Conservation (phyloP, 2,797 vertebrate genomes). For the Enteromius argenteus region DNA sequence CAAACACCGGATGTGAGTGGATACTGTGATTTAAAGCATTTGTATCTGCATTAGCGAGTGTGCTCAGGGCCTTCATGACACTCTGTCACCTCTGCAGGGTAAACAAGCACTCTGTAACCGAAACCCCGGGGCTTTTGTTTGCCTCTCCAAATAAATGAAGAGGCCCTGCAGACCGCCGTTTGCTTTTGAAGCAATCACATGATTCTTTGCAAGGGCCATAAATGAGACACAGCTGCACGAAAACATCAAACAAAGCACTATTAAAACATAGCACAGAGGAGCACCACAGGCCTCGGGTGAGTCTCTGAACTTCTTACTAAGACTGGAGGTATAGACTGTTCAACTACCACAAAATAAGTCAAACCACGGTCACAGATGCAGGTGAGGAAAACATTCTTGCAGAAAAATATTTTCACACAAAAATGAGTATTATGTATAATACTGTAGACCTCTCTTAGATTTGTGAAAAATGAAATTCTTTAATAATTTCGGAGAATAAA, state of each 20-base stretch:
- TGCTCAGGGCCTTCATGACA: slow-evolving; percentile 42
- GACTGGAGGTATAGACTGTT: not conserved
- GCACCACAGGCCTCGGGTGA: not conserved
- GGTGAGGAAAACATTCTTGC: not conserved
- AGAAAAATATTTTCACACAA: not conserved
- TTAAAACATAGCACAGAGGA: slow-evolving; percentile 21
- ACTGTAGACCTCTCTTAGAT: not conserved
- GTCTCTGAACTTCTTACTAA: not conserved
- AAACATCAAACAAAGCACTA: slow-evolving; percentile 43
- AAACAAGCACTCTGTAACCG: slow-evolving; percentile 32
- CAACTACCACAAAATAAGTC: not conserved
- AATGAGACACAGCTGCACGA: slow-evolving; percentile 45
- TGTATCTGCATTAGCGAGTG: slow-evolving; percentile 40
- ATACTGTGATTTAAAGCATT: slow-evolving; percentile 37
- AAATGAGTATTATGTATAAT: not conserved
- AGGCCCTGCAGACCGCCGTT: slow-evolving; percentile 32
- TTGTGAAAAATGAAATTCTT: not conserved
- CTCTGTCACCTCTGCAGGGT: slow-evolving; percentile 48
- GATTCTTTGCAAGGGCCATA: slow-evolving; percentile 11
- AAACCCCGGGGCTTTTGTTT: slow-evolving; percentile 44
- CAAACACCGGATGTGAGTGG: not conserved
- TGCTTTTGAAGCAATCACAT: slow-evolving; percentile 33
- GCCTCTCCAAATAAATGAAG: slow-evolving; percentile 48
- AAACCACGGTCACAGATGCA: not conserved
- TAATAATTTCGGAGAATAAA: not conserved